Conservation (phyloP, 2,113 vertebrate species). For the Haemorhous mexicanus region DNA sequence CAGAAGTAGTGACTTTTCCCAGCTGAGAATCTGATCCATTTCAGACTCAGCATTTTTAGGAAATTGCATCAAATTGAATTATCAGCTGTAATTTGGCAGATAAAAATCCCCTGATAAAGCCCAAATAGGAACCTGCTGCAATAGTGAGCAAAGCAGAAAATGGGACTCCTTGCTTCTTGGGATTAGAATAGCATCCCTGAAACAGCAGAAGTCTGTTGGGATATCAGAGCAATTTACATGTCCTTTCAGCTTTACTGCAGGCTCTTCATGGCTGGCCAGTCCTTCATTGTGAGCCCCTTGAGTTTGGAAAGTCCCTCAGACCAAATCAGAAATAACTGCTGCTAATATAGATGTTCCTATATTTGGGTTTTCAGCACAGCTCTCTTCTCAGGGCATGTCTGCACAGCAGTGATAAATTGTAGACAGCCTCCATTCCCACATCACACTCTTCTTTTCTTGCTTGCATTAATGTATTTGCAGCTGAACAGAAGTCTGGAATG, state of each 20-base stretch:
- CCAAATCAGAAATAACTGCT: slow-evolving; percentile 63
- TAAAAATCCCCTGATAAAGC: slow-evolving; percentile 6
- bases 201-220: slow-evolving; percentile 43
- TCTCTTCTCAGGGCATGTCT: slow-evolving; percentile 65
- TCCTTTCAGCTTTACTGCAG: slow-evolving; percentile 59
- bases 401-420: slow-evolving; percentile 64
- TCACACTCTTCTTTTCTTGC: slow-evolving; percentile 58
- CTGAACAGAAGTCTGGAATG: slow-evolving; percentile 62
- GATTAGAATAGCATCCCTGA: slow-evolving; percentile 50
- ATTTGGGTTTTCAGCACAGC: slow-evolving; percentile 50
- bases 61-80: slow-evolving; percentile 19
- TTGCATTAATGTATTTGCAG: slow-evolving; percentile 60
- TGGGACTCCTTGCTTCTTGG: slow-evolving; percentile 23
- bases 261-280: slow-evolving; percentile 61
- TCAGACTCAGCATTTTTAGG: slow-evolving; percentile 21
- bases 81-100: neutral
- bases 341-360: slow-evolving; percentile 61
- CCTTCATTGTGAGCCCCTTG: slow-evolving; percentile 50
- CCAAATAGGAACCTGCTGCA: neutral
- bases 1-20: neutral
- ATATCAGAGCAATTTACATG: slow-evolving; percentile 59
- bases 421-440: slow-evolving; percentile 59
- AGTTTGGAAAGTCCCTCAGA: slow-evolving; percentile 58
- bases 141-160: slow-evolving; percentile 11
- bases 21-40: neutral